Base-by-base conservation (phyloP, 2,113 vertebrate species). In the Psilopsiagon aymara region DNA sequence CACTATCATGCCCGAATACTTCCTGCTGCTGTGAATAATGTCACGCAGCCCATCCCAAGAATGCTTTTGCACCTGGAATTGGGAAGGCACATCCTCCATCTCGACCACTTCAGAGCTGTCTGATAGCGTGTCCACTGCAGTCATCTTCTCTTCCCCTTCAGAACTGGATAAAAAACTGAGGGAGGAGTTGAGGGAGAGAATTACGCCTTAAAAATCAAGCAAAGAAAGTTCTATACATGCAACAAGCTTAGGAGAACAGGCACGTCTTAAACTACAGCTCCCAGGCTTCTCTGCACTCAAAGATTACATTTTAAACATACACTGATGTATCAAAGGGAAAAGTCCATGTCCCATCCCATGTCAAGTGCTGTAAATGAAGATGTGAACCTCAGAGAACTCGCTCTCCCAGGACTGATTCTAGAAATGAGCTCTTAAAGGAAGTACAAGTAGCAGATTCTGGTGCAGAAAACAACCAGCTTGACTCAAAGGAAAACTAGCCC, bases 1-100 rank as follows among this genome's bases (percentile, higher is more conserved):
- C 86, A 98, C 98, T 16, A 99, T 98, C 96, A 99, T 98, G 59
- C 99, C 99, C 0, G 98, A 99, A 95, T 99, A 98, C 97, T 99
- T 99, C 97, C 99, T 99, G 98, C 99, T 99, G 97, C 98, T 98
- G 75, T 99, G 99, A 95, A 99, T 99, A 91, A 99, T 99, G 96
- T 98, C 98, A 14, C 99, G 98, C 82, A 99, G 97, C 85, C 98
- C 99, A 3, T 99, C 98, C 99, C 99, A 99, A 0, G 99, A 98
- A 96, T 98, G 99, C 96, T 99, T 99, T 91, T 98, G 98, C 98
- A 99, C 99, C 88, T 98, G 98, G 98, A 99, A 99, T 67, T 98
- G 98, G 35, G 97, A 95, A 39, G 98, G 98, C 10, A 98, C 94
- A 23, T 99, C 98, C 62, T 99, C 99, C 98, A 98, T 98, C 97